These are phyloP conservation scores for Polydrusus cervinus DNA, from an alignment of 2,888 invertebrate genomes.

Conservation along the genomic window DNA sequence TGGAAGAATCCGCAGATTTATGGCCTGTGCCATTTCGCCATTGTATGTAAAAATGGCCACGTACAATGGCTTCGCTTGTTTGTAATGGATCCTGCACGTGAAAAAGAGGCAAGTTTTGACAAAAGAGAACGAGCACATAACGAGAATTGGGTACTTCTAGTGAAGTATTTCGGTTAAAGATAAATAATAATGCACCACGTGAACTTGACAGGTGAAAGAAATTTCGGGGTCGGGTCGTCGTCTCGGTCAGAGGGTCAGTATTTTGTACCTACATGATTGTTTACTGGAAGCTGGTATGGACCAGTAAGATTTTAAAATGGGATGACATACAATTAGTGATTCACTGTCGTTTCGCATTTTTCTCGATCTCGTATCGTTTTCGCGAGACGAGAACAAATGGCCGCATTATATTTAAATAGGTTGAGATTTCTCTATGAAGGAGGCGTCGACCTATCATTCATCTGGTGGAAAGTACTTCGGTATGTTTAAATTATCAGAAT, in stretches of 20 bases:
- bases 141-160: conserved; percentile 31
- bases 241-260: conserved; percentile 35
- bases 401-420: too few species aligned
- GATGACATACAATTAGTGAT: background rate
- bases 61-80: conserved; percentile 39
- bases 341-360: too few species aligned
- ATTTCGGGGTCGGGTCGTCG: conserved; percentile 24
- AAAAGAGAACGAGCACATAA: conserved; percentile 35
- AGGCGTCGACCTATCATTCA: too few species aligned
- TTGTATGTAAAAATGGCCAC: conserved; percentile 47
- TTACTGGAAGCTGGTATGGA: conserved; percentile 1
- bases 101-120: conserved; percentile 34
- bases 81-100: conserved; percentile 35
- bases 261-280: conserved; percentile 1
- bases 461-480: too few species aligned
- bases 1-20: conserved; percentile 41
- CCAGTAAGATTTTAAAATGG: background rate
- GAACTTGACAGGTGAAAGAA: conserved; percentile 35
- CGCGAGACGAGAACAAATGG: too few species aligned
- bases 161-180: conserved; percentile 32
- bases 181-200: conserved; percentile 32
- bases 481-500: too few species aligned
- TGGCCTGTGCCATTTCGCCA: conserved; percentile 47
- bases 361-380: too few species aligned
- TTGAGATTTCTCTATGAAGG: too few species aligned